Evolutionary conservation across 2,797 vertebrate species (phyloP).

Genomic region (Microtus agrestis): DNA sequence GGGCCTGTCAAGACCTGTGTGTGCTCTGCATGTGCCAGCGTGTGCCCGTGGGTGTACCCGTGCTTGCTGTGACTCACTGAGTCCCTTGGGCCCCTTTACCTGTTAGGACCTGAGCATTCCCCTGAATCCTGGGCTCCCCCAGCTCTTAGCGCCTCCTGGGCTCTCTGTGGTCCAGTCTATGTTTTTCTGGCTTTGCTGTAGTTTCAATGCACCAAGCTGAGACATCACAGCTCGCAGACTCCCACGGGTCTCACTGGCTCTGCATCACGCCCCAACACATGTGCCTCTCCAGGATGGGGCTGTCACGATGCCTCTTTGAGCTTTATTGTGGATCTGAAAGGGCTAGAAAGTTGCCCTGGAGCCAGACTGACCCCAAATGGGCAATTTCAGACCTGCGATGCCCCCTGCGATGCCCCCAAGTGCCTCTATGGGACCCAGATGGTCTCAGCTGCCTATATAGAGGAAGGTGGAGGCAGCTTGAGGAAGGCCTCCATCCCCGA

Average conservation of each 20-base stretch:
- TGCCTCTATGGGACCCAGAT: not conserved
- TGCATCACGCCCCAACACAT: slow-evolving; percentile 35
- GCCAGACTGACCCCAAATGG: not conserved
- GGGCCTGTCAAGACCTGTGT: slow-evolving; percentile 74
- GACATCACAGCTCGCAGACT: not conserved
- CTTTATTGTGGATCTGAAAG: slow-evolving; percentile 10
- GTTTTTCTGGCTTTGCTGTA: slow-evolving; percentile 5
- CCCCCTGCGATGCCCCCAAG: not conserved
- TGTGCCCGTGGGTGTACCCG: slow-evolving; percentile 64
- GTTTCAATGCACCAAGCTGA: not conserved
- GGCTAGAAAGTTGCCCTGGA: not conserved
- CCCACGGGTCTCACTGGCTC: slow-evolving; percentile 2
- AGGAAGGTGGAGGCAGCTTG: not conserved
- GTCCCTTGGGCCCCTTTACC: slow-evolving; percentile 64
- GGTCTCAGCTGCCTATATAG: not conserved
- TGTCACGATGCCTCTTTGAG: slow-evolving; percentile 18
- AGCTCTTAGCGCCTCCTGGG: not conserved
- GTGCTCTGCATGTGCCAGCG: slow-evolving; percentile 52
- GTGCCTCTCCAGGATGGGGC: slow-evolving; percentile 15
- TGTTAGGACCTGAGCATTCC: slow-evolving; percentile 40
- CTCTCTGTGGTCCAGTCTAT: not conserved
- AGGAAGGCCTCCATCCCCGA: not conserved
- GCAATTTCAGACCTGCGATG: not conserved
- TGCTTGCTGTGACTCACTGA: slow-evolving; percentile 64
- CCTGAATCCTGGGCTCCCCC: not conserved